phyloP scores from a whole-genome alignment of 2,888 invertebrate genomes.

The Trichogramma evanescens region DNA sequence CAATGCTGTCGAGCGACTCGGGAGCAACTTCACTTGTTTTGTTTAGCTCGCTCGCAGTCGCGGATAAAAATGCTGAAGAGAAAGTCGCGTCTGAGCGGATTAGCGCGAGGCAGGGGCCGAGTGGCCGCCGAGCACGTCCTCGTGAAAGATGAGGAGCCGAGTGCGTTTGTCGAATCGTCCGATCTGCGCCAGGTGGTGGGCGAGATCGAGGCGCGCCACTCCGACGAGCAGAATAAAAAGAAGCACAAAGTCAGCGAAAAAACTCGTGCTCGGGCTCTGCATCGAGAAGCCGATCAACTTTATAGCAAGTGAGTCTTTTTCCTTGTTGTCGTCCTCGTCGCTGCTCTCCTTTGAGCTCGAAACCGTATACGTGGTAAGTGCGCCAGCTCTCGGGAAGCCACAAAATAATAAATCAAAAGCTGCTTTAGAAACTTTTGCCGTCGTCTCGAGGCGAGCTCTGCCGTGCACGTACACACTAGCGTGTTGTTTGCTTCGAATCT shows the following conservation, averaged over 20 bases:
- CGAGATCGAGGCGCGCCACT: constrained; percentile 9
- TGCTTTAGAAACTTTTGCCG: too few relatives aligned
- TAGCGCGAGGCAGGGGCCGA: not conserved
- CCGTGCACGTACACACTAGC: too few relatives aligned
- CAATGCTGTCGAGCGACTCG: too few relatives aligned
- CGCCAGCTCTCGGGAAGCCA: too few relatives aligned
- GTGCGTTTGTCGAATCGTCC: not conserved
- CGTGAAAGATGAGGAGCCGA: not conserved
- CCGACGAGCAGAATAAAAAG: not conserved
- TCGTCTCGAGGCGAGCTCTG: too few relatives aligned
- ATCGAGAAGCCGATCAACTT: constrained; percentile 35
- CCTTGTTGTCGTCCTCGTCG: too few relatives aligned
- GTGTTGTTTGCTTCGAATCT: too few relatives aligned
- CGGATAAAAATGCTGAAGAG: not conserved
- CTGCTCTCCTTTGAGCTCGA: not conserved
- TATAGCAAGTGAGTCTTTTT: constrained; percentile 19
- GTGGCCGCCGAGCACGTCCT: constrained; percentile 2
- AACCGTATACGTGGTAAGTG: not conserved
- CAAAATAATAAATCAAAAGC: too few relatives aligned
- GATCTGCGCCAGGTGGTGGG: constrained; percentile 7
- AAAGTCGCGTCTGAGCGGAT: constrained; percentile 2
- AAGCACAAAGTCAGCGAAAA: constrained; percentile 19
- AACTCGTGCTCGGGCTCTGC: constrained; percentile 33
- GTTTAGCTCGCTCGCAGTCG: not conserved
- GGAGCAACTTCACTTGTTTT: not conserved